Evolutionary conservation across 2,797 vertebrate genomes (phyloP).

Genomic region (Eospalax fontanierii): DNA sequence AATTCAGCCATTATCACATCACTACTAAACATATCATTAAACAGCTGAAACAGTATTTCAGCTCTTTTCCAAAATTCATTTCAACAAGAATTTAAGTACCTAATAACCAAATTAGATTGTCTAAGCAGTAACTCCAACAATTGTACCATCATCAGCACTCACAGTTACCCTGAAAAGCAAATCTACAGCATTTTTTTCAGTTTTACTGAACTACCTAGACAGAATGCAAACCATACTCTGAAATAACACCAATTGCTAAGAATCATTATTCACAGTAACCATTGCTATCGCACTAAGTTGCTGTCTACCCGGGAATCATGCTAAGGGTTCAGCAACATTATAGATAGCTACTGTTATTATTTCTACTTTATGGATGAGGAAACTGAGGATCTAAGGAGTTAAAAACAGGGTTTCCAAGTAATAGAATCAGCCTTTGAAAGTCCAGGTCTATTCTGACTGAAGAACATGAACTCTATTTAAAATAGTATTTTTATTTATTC

Average conservation of each 20-base stretch:
- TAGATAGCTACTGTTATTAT: background rate
- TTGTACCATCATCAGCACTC: background rate
- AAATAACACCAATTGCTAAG: slow-evolving; percentile 38
- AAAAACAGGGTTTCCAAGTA: slow-evolving; percentile 21
- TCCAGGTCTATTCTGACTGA: background rate
- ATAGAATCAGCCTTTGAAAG: slow-evolving; percentile 35
- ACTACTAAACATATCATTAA: slow-evolving; percentile 80
- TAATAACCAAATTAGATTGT: slow-evolving; percentile 73
- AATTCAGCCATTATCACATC: slow-evolving; percentile 76
- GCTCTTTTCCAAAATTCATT: slow-evolving; percentile 73
- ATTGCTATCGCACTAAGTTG: slow-evolving; percentile 18
- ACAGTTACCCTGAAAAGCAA: slow-evolving; percentile 46
- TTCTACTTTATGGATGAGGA: slow-evolving; percentile 30
- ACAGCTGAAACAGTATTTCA: slow-evolving; percentile 64
- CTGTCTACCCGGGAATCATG: background rate
- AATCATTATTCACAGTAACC: background rate
- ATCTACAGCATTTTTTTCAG: slow-evolving; percentile 48
- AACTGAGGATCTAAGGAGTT: background rate
- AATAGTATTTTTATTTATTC: background rate
- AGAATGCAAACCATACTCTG: slow-evolving; percentile 40
- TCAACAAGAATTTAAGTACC: slow-evolving; percentile 74
- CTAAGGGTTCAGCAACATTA: background rate
- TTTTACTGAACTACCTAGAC: background rate
- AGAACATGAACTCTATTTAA: background rate
- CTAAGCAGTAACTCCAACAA: slow-evolving; percentile 5